Percentiles rank a stretch among this genome's conserved stretches.
Evolutionary conservation across 1,140 invertebrate species (phyloP).

Genomic region (Drusus annulatus): DNA sequence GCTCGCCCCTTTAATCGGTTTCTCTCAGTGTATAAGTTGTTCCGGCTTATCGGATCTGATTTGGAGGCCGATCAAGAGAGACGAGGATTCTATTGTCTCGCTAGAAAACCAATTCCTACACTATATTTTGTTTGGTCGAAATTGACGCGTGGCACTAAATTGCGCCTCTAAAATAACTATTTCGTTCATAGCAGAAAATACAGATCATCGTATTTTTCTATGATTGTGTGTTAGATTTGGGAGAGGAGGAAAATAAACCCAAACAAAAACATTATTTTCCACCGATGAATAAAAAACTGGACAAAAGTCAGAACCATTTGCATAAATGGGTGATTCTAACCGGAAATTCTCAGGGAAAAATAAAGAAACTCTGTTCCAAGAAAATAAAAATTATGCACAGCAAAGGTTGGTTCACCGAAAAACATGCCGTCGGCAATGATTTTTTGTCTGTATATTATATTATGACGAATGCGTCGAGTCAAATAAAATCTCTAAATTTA

Average conservation of each 20-base stretch:
- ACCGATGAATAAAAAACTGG: too few relatives aligned
- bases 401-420: too few relatives aligned
- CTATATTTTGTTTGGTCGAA: conserved; percentile 15
- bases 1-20: not conserved
- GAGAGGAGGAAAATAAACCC: too few relatives aligned
- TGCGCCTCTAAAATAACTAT: not conserved
- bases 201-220: too few relatives aligned
- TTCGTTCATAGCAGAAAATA: not conserved
- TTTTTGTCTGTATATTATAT: too few relatives aligned
- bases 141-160: not conserved
- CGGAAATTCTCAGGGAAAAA: not conserved
- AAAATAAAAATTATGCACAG: not conserved
- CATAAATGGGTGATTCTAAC: not conserved
- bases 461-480: too few relatives aligned
- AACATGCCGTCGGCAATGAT: too few relatives aligned
- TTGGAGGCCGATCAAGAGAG: not conserved
- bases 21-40: not conserved
- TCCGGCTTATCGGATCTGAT: not conserved
- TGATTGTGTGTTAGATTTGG: too few relatives aligned
- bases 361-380: not conserved
- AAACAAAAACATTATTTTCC: too few relatives aligned
- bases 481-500: too few relatives aligned
- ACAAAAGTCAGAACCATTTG: not conserved
- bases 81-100: conserved; percentile 17
- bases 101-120: not conserved